A percentile compares a stretch with the other conserved stretches of the same genome.
Evolutionary conservation across 2,797 vertebrate species (phyloP).

Genomic region (Rhynchotus rufescens): DNA sequence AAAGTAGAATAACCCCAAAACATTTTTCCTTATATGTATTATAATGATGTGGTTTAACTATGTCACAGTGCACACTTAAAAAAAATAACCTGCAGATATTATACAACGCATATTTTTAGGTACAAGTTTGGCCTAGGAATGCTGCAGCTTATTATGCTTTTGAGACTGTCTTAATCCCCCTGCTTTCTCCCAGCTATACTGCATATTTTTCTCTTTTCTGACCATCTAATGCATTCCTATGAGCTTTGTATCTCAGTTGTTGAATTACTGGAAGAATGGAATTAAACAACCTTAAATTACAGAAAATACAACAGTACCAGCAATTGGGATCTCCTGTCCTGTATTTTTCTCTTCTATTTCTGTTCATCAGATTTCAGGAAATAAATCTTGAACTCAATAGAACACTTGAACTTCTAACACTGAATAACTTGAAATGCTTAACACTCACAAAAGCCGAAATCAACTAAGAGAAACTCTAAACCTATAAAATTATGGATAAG

Average conservation of each 20-base stretch:
- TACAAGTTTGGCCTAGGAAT: background rate
- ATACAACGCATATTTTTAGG: background rate
- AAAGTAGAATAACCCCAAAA: background rate
- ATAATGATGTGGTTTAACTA: background rate
- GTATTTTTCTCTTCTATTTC: slow-evolving; percentile 29
- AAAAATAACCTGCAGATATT: background rate
- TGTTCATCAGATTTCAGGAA: slow-evolving; percentile 48
- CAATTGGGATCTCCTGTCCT: background rate
- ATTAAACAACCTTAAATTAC: slow-evolving; percentile 36
- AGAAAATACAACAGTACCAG: slow-evolving; percentile 41
- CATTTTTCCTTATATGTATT: background rate
- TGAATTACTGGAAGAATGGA: slow-evolving; percentile 52
- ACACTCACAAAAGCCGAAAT: background rate
- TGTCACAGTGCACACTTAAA: background rate
- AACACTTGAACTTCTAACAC: slow-evolving; percentile 44
- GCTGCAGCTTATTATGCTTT: background rate
- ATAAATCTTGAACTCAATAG: slow-evolving; percentile 54
- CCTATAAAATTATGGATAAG: background rate
- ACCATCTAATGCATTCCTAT: slow-evolving; percentile 23
- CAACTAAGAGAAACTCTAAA: background rate
- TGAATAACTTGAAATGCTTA: slow-evolving; percentile 48
- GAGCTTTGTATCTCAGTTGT: slow-evolving; percentile 50
- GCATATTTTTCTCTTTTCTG: background rate
- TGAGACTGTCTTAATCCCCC: slow-evolving; percentile 19
- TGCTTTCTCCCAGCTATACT: background rate